Evolutionary conservation across 2,113 vertebrate species (phyloP).

Genomic region (Danio rerio): GRCz12tu NC_133190.1:18475501-18476000

Average conservation of each 20-base stretch:
- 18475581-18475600: constrained; percentile 72
- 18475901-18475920: constrained; percentile 59
- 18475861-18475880: constrained; percentile 34
- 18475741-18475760: not conserved
- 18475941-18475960: constrained; percentile 79
- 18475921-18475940: constrained; percentile 72
- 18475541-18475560: constrained; percentile 39
- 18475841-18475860: constrained; percentile 20
- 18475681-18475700: constrained; percentile 55
- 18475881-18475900: not conserved
- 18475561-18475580: constrained; percentile 63
- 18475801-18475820: not conserved
- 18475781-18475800: not conserved
- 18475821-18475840: constrained; percentile 25
- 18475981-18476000: constrained; percentile 79
- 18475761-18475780: not conserved
- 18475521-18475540: constrained; percentile 51
- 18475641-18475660: constrained; percentile 76
- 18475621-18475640: constrained; percentile 77
- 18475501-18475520: constrained; percentile 46
- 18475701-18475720: constrained; percentile 22
- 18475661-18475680: constrained; percentile 68
- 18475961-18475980: constrained; percentile 83
- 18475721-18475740: not conserved
- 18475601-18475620: constrained; percentile 79